Evolutionary conservation across 1,140 invertebrate species (phyloP), one percentile per base, ranked within the genome.

Genomic region (Philopotamus ludificatus): DNA sequence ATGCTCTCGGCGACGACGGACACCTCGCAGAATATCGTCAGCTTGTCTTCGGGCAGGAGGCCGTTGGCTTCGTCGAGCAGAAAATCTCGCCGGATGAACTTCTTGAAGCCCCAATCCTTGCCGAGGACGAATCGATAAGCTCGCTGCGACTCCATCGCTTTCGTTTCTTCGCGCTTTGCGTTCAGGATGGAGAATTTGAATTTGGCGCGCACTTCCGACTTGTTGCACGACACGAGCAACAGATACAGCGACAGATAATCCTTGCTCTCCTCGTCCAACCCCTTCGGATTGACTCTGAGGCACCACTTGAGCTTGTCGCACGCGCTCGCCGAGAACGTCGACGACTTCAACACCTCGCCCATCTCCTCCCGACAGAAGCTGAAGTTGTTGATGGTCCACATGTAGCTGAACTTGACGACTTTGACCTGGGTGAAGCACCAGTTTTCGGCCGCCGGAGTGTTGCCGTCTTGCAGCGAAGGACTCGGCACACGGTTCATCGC

Each of bases 311-410:
- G 84, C 87, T 99, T 99, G 79, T 99, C 97, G 84, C 98, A 99
- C 76, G 94, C 92, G 77, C 96, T 96, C 55, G 97, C 97, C 60
- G 96, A 98, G 82, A 99, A 99, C 70, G 96, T 98, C 70, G 96
- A 99, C 79, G 95, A 98, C 85, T 99, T 99, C 73, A 99, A 86
- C 65, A 99, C 97, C 85, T 99, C 97, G 71, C 97, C 97, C 96
- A 99, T 98, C 84, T 99, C 97, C 83, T 99, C 96, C 69, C 94
- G 90, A 82, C 94, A 97, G 83, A 99, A 99, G 84, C 95, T 98
- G 83, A 99, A 99, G 87, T 99, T 99, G 82, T 98, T 99, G 84
- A 99, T 99, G 75, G 97, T 99, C 97, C 97, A 99, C 93, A 99
- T 99, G 82, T 98, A 99, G 82, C 94, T 97, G 85, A 99, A 99